phyloP scores from a whole-genome alignment of 2,888 invertebrate genomes.

The Melinaea marsaeus region DNA sequence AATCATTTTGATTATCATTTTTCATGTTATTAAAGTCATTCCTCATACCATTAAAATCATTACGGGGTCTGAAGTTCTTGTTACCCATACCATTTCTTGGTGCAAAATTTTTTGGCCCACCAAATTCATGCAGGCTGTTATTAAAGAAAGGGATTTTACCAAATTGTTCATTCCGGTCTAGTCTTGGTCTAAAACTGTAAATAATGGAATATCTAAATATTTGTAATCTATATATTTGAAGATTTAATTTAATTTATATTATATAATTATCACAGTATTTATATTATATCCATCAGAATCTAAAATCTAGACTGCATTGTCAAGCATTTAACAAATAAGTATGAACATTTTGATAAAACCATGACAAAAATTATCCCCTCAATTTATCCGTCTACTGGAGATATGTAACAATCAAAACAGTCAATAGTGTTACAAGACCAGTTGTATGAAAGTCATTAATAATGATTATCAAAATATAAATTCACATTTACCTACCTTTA shows the following conservation, averaged over 20 bases:
- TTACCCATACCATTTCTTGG: conserved; percentile 66
- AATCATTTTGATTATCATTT: conserved; percentile 65
- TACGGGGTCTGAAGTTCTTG: conserved; percentile 70
- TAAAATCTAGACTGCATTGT: too few species aligned
- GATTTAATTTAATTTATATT: neutral
- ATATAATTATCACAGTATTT: too few species aligned
- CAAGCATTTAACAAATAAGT: too few species aligned
- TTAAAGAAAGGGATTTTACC: conserved; percentile 74
- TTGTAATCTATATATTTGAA: neutral
- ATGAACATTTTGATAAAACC: too few species aligned
- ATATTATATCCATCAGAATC: too few species aligned
- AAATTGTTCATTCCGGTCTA: conserved; percentile 82
- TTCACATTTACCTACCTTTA: too few species aligned
- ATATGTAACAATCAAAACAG: too few species aligned
- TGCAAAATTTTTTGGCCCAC: conserved; percentile 72
- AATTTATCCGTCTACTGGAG: too few species aligned
- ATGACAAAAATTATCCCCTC: too few species aligned
- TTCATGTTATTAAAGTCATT: conserved; percentile 62
- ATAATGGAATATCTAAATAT: conserved; percentile 21
- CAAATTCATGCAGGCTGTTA: conserved; percentile 67
- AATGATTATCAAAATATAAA: too few species aligned
- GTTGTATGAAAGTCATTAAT: too few species aligned
- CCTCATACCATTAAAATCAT: conserved; percentile 70
- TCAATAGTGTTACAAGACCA: too few species aligned
- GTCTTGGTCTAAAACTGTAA: conserved; percentile 78